Conservation (phyloP, 1,140 invertebrate species). For the Scaptodrosophila lebanonensis region DNA sequence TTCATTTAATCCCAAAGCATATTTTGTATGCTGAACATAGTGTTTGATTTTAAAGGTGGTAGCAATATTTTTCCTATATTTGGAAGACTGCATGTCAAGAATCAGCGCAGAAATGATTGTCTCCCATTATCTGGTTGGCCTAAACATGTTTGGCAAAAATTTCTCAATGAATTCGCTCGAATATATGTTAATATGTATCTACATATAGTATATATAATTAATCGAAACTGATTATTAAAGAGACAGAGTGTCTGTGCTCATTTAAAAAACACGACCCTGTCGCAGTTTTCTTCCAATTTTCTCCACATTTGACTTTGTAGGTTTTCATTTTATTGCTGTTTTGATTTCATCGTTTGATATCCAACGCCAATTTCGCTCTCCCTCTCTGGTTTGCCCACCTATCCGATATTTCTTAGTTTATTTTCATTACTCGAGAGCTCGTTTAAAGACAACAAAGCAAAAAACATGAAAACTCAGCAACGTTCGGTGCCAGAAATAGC, state of each 20-base stretch:
- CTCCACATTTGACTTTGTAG: too few relatives aligned
- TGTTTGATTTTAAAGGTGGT: constrained; percentile 5
- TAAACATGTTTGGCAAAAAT: not conserved
- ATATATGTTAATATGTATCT: constrained; percentile 8
- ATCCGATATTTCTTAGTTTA: constrained; percentile 39
- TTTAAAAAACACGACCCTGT: constrained; percentile 41
- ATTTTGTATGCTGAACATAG: not conserved
- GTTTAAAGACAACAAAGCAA: constrained; percentile 50
- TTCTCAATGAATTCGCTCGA: not conserved
- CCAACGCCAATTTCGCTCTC: constrained; percentile 11
- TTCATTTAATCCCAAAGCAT: constrained; percentile 1
- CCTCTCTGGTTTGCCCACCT: constrained; percentile 4
- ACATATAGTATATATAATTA: constrained; percentile 19
- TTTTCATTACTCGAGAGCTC: constrained; percentile 33
- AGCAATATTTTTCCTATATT: not conserved
- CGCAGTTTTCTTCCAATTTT: too few relatives aligned
- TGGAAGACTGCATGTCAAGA: constrained; percentile 28
- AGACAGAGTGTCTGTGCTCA: constrained; percentile 1
- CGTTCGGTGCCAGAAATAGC: constrained; percentile 56
- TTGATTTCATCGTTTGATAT: constrained; percentile 24
- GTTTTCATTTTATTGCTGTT: not conserved
- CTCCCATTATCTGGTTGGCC: too few relatives aligned
- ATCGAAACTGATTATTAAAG: too few relatives aligned
- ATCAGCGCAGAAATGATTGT: too few relatives aligned
- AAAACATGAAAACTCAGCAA: constrained; percentile 61